Evolutionary conservation across 1,140 invertebrate genomes (phyloP), one percentile per base, ranked within the genome.

Genomic region (Drosophila oshimai): DNA sequence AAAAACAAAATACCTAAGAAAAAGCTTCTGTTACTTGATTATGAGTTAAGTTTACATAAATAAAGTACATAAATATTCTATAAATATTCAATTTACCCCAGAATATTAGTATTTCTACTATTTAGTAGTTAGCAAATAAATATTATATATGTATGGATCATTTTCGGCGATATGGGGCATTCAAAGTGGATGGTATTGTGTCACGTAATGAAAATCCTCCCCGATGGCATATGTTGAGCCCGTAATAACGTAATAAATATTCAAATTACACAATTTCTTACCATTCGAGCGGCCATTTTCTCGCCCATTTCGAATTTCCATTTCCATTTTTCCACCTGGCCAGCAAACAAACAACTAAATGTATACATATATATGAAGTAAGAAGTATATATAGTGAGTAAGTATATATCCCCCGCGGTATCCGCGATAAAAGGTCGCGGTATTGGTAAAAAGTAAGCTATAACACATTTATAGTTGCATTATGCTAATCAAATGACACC

Each of bases 401-500:
- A n/a, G n/a, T 60, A 24, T 44, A 13, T 58, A 36, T 49, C 20
- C 10, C 33, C 28, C 36, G 34, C n/a, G 17, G 22, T 37, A n/a
- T n/a, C n/a, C 46, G 46, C 46, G 46, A 20, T 57, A 57, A 61
- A 61, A 61, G 57, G 51, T 44, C 53, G 39, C 28, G 29, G 49
- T 74, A 74, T 73, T 73, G 70, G 70, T 73, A 74, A 73, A 65
- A 73, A 71, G 68, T 80, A 68, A 87, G 81, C 80, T 74, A 75
- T 80, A 57, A 45, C 81, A 86, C 80, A 64, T 87, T 87, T 87
- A 86, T 86, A 86, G 81, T 86, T 86, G 80, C 80, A 86, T 86
- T 86, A 86, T 86, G 80, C 80, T 86, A 86, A 86, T 86, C 81
- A 86, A 86, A 86, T 80, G 80, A 86, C 80, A 86, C 80, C 80